Evolutionary conservation across 2,113 vertebrate species (phyloP), one percentile per base, ranked within the genome.

Genomic region (Morone saxatilis): DNA sequence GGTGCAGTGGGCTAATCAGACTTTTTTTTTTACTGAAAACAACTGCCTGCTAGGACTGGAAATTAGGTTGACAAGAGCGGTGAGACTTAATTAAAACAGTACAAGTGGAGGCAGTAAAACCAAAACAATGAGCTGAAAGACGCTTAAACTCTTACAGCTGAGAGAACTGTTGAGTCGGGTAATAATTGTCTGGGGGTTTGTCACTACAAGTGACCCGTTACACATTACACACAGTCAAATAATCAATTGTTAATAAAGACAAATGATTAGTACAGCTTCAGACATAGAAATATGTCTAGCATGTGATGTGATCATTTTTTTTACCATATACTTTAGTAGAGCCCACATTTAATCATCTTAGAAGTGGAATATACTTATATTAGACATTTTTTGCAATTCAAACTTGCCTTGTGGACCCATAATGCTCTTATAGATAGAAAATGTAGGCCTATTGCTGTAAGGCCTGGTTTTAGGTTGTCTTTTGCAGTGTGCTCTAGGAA

Each of bases 401-500:
- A 13, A 14, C 9, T 47, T 7, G n/a, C 66, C 25, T 48, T 56
- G 57, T 57, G 31, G 45, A 38, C 36, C 6, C n/a, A 16, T 6
- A 8, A 8, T 38, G 38, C 41, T 65, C 56, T 16, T 2, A 61
- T n/a, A 22, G 48, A 80, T 54, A 61, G 7, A 67, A 25, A 20
- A 14, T 41, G n/a, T 19, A 31, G 31, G 31, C 31, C 2, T 31
- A 10, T 36, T 51, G 63, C 57, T 51, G 7, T 60, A 48, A 65
- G 25, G 5, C 31, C 47, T 47, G n/a, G 45, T 45, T 57, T 60
- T 47, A 78, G 25, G 56, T 25, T 36, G 20, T 3, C 11, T 63
- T 50, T 68, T 71, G 17, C 41, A 45, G 36, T 61, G 7, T 41
- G 61, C 22, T 68, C 54, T n/a, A 31, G 14, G 38, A 69, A 77